Percentiles rank a stretch among this genome's conserved stretches.
Evolutionary conservation across 2,113 vertebrate species (phyloP).

Genomic region (Dasypus novemcinctus): DNA sequence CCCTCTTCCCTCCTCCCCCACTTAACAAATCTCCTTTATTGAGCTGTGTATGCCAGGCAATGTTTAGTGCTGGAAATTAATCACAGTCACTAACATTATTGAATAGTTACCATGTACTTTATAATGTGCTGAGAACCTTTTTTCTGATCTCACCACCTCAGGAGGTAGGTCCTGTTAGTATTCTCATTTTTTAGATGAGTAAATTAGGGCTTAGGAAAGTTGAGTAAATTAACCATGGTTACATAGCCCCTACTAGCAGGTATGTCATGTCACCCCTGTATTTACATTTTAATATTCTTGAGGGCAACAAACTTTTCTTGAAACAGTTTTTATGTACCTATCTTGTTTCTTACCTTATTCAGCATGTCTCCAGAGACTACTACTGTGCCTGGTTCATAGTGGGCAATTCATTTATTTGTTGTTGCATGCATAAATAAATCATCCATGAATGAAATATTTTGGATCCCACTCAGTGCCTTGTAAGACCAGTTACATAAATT

Average conservation of each 20-base stretch:
- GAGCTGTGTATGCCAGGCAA: background rate
- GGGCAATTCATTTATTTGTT: background rate
- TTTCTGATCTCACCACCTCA: conserved; percentile 1
- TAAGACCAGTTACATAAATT: background rate
- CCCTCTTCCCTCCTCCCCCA: background rate
- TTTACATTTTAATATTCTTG: conserved; percentile 36
- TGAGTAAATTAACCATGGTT: background rate
- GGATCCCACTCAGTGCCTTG: background rate
- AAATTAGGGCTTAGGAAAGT: background rate
- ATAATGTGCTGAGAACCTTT: background rate
- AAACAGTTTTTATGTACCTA: background rate
- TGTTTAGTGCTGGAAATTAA: background rate
- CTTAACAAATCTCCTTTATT: background rate
- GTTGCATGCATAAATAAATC: background rate
- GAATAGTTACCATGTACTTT: background rate
- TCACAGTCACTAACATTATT: background rate
- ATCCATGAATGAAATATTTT: background rate
- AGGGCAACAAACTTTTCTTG: background rate
- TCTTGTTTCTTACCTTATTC: background rate
- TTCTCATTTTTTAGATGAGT: background rate
- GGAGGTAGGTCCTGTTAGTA: background rate
- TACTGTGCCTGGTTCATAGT: background rate
- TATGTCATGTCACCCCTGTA: background rate
- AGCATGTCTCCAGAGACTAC: background rate
- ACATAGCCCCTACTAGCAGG: background rate